Base-by-base conservation (phyloP, 2,113 vertebrate genomes). In the Esox niger region DNA sequence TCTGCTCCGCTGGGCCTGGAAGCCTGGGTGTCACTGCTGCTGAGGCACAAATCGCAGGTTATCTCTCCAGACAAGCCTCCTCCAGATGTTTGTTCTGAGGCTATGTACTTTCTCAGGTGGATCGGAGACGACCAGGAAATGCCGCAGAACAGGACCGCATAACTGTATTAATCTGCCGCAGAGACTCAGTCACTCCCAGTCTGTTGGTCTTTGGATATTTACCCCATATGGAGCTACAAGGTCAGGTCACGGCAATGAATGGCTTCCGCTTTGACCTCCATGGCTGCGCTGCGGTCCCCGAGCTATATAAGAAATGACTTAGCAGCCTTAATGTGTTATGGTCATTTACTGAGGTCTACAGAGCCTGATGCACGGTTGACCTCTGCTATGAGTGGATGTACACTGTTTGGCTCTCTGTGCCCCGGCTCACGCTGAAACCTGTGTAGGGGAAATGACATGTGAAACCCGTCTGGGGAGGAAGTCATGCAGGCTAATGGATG, bases 401-500 rank as follows among this genome's bases (percentile, higher is more conserved):
- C 13, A 43, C 13, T 15, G 38, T 43, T 43, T 43, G 38, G 38
- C 15, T 43, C 38, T 43, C 15, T 43, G 38, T 43, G 38, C 38
- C 38, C 38, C 15, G 38, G 15, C 38, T 43, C 38, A 43, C 38
- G 17, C 15, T 3, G 38, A 43, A 43, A 43, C 38, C 38, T 43
- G 15, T 43, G 38, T 43, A 43, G 38, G 38, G 13, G 38, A 43
- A 43, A 43, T 43, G 13, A 43, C 38, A 43, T 43, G 47, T 64
- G 33, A 35, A 35, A 64, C 27, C n/a, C 23, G 8, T n/a, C 35
- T 46, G 30, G 3, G 61, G 35, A 52, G 52, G 23, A 35, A 23
- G 35, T n/a, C 47, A 21, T 52, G 47, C 47, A 52, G 35, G 47
- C 38, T 49, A 65, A 52, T 65, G 38, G 63, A 52, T 32, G 26